Percentiles rank a stretch among this genome's conserved stretches.
Conservation (phyloP, 2,113 vertebrate species). For the Danionella cerebrum region DNA sequence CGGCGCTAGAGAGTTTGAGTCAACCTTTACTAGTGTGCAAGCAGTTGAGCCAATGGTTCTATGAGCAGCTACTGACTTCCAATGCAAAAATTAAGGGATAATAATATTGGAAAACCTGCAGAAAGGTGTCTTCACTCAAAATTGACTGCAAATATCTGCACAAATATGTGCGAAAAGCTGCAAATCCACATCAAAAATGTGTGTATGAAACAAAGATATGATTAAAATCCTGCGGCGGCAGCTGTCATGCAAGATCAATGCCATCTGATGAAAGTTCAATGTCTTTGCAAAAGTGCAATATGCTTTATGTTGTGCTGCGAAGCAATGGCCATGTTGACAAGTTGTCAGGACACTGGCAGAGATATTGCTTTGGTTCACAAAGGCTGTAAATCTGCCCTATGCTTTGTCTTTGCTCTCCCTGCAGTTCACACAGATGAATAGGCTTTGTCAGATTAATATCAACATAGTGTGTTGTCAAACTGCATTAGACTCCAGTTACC, state of each 20-base stretch:
- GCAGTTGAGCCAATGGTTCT: too few relatives aligned
- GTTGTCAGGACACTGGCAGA: neutral
- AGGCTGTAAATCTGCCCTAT: constrained; percentile 28
- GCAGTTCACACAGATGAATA: constrained; percentile 36
- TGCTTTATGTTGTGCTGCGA: neutral
- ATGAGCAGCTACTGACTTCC: too few relatives aligned
- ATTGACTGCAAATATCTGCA: too few relatives aligned
- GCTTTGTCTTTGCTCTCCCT: constrained; percentile 24
- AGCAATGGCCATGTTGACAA: neutral
- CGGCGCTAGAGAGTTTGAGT: too few relatives aligned
- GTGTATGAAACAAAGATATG: too few relatives aligned
- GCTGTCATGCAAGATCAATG: neutral
- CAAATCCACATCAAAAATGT: too few relatives aligned
- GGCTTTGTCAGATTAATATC: constrained; percentile 43
- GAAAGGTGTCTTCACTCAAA: too few relatives aligned
- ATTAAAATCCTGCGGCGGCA: too few relatives aligned
- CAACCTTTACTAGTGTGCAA: too few relatives aligned
- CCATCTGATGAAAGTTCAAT: neutral
- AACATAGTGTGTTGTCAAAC: constrained; percentile 36
- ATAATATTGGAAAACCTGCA: too few relatives aligned
- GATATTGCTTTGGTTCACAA: constrained; percentile 3
- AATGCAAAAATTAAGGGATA: too few relatives aligned
- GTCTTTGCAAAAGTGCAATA: neutral
- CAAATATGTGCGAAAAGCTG: too few relatives aligned
- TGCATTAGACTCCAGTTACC: constrained; percentile 28